phyloP scores from a whole-genome alignment of 2,888 invertebrate genomes.

The Troilus luridus region DNA sequence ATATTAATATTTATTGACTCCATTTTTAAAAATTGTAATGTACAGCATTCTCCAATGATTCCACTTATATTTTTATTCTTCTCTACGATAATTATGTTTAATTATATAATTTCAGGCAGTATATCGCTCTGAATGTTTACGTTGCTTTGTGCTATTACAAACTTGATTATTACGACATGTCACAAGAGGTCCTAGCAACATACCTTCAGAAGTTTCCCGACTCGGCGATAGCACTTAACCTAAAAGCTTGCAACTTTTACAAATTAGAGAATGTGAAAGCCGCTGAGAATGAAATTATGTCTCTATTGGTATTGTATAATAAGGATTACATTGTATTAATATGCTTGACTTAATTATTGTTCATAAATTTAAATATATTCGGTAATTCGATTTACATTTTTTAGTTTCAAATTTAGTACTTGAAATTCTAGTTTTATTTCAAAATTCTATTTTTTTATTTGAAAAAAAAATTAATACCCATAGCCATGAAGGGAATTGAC shows the following conservation, averaged over 20 bases:
- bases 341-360: not conserved
- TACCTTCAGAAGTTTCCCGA: slow-evolving; percentile 93
- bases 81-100: not conserved
- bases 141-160: slow-evolving; percentile 98
- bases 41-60: not conserved
- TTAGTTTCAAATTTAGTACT: no score
- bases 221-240: slow-evolving; percentile 94
- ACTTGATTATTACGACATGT: slow-evolving; percentile 97
- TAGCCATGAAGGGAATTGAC: no score
- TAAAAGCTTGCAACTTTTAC: slow-evolving; percentile 89
- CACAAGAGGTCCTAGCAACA: slow-evolving; percentile 95
- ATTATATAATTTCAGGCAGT: slow-evolving; percentile 76
- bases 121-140: slow-evolving; percentile 95
- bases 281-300: slow-evolving; percentile 91
- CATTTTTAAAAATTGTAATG: not conserved
- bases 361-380: not conserved
- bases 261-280: slow-evolving; percentile 93
- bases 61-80: not conserved
- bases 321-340: not conserved
- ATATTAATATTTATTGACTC: not conserved
- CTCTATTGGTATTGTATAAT: slow-evolving; percentile 73
- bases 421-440: no score
- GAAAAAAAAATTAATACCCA: no score
- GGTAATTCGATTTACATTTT: not conserved
- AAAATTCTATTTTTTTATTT: no score